A percentile compares a stretch with the other conserved stretches of the same genome.
These are phyloP conservation scores for Meriones psammophilus DNA, from an alignment of 2,797 vertebrate genomes.

Conservation along the genomic window DNA sequence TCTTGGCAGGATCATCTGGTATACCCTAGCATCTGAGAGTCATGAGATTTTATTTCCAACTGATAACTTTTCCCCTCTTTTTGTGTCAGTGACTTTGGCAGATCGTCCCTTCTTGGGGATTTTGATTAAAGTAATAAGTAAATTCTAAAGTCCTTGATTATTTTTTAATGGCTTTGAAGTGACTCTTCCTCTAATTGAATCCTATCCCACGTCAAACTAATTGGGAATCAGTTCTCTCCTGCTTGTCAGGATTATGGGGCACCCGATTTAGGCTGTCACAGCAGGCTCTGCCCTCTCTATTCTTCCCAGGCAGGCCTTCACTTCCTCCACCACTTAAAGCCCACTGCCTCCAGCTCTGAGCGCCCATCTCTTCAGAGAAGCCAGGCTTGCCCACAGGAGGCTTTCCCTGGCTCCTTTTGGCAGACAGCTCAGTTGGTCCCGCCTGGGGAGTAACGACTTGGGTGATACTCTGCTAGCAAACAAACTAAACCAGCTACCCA, in stretches of 20 bases:
- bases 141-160: background rate
- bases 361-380: background rate
- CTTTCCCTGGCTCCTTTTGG: fast-evolving
- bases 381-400: background rate
- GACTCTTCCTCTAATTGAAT: background rate
- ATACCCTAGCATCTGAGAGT: background rate
- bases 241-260: background rate
- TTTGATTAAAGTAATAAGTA: background rate
- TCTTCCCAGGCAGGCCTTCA: too few species aligned
- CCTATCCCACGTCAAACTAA: background rate
- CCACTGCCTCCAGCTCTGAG: fast-evolving
- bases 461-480: fast-evolving
- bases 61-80: background rate
- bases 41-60: background rate
- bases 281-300: too few species aligned
- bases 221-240: background rate
- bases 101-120: background rate
- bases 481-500: background rate
- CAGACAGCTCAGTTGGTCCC: fast-evolving
- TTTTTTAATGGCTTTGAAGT: background rate
- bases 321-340: background rate
- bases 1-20: background rate
- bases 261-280: fast-evolving
- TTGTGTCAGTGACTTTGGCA: background rate
- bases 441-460: background rate